Base-by-base conservation (phyloP, 2,888 invertebrate species). In the Tipula confusa region DNA sequence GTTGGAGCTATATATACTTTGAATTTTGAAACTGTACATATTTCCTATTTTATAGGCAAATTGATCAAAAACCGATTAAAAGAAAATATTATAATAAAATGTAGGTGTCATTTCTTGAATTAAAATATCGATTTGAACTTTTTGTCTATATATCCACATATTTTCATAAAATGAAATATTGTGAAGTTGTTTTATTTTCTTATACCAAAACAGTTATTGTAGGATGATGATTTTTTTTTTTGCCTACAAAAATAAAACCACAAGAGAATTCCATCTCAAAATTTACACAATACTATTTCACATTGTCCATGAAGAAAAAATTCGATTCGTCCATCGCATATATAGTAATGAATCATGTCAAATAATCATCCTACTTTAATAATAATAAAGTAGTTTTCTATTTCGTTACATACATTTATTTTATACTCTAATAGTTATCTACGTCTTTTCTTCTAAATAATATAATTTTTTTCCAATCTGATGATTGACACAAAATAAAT, bases 301-400 rank as follows among this genome's bases (percentile, higher is more conserved):
- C 6, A 33, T 7, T 64, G 64, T 64, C 64, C 64, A 64, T 64
- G 24, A 24, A 18, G 24, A 64, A 48, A 24, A 64, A 64, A 64
- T 24, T 64, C 24, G 64, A 64, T 24, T 24, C 64, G 64, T 64
- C 64, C 64, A 64, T 64, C 64, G 64, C 24, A 11, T 64, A 64
- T 64, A 24, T 9, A 24, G 64, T 64, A 64, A 64, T 64, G 64
- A 64, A 64, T 64, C 64, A 64, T 64, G 64, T 64, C 64, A 64
- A 64, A 64, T 64, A 64, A 24, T 64, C 64, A 64, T 64, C 64
- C 64, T 64, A 64, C 64, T 64, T 24, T 24, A 64, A 64, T 64
- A 64, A 64, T 24, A 64, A 64, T 64, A 64, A 64, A 64, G 24
- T 24, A 64, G 64, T 64, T 64, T 64, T 24, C 64, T 64, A 64